A percentile compares a stretch with the other conserved stretches of the same genome.
Conservation (phyloP, 2,888 invertebrate species). For the Bugulina stolonifera region DNA sequence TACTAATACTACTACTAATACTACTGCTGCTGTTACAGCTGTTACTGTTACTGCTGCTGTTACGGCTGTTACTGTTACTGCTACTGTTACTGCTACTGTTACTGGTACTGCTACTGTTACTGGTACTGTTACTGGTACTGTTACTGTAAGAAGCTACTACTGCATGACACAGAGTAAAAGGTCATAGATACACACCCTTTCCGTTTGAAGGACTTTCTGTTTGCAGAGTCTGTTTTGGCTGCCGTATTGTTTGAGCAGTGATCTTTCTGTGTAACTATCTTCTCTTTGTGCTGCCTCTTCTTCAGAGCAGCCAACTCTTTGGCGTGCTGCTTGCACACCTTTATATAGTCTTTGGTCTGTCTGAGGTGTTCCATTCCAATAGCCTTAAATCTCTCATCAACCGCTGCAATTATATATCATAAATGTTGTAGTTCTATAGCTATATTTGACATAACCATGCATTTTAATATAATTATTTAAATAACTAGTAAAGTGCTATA, state of each 20-base stretch:
- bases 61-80: no score
- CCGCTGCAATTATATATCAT: conserved; percentile 32
- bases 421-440: no score
- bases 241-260: conserved; percentile 70
- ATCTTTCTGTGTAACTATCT: conserved; percentile 54
- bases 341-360: conserved; percentile 55
- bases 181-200: conserved; percentile 10
- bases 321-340: conserved; percentile 87
- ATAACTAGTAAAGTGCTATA: no score
- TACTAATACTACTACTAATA: no score
- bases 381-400: conserved; percentile 45
- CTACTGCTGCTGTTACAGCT: no score
- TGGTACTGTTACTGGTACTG: no score
- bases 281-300: conserved; percentile 89
- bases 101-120: no score
- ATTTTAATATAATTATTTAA: no score
- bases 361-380: conserved; percentile 48
- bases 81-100: no score
- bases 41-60: no score
- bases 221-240: background rate
- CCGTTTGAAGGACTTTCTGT: conserved; percentile 15
- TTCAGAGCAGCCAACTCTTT: conserved; percentile 87
- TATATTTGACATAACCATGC: no score
- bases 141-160: no score
- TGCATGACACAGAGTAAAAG: background rate